Evolutionary conservation across 2,797 vertebrate species (phyloP), one percentile per base, ranked within the genome.

Genomic region (Catamblyrhynchus diadema): DNA sequence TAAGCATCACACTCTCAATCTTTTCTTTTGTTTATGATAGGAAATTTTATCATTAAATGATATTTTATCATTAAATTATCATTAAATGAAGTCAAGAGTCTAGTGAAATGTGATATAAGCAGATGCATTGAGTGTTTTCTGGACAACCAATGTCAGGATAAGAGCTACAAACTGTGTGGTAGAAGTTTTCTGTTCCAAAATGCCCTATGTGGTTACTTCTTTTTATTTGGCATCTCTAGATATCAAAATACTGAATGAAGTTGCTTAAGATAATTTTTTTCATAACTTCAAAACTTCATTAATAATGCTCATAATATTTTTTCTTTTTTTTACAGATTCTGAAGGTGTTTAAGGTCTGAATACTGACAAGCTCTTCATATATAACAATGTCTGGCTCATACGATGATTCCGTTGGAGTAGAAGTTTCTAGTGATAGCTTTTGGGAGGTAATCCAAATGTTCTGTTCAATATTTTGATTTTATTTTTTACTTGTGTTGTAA

Each of bases 341-440:
- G 93, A 97, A 94, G 92, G 69, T 73, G 71, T 65, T 94, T 81
- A 85, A 87, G 47, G 45, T 72, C 82, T 88, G 75, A 95, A 69
- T 61, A 80, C 42, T 39, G 85, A 11, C 4, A 85, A 51, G 50
- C 41, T 85, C 89, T 86, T 77, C 71, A 21, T 32, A 82, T 33
- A 25, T 81, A 98, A 97, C 96, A 80, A 99, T 99, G 99, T 99
- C 99, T 70, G 98, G 99, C 95, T 97, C 98, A 33, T 99, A 99
- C 0, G 98, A 99, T 61, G 99, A 98, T 81, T 97, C 98, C 0
- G 96, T 98, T 80, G 98, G 99, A 97, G 98, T 98, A 9, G 99
- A 99, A 86, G 99, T 99, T 89, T 99, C 99, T 95, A 99, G 99
- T 47, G 99, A 99, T 88, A 99, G 99, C 97, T 99, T 99, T 98